phyloP scores from a whole-genome alignment of 1,140 invertebrate species.

The Episyrphus balteatus region DNA sequence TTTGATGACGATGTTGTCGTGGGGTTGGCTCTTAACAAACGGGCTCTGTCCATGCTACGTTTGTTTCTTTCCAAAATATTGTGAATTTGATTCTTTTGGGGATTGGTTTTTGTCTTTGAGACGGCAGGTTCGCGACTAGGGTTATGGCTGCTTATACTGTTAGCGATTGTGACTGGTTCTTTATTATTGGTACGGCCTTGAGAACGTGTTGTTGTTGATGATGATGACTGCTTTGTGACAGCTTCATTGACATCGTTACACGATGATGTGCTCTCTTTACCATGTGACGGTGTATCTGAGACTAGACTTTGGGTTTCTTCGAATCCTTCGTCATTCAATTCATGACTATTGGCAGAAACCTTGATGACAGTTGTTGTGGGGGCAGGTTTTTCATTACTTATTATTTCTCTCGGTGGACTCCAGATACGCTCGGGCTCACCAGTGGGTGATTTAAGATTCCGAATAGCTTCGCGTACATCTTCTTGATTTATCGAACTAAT shows the following conservation, averaged over 20 bases:
- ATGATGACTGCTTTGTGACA: not conserved
- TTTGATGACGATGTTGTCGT: constrained; percentile 7
- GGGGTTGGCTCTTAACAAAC: constrained; percentile 8
- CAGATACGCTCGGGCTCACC: constrained; percentile 43
- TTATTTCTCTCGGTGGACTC: constrained; percentile 35
- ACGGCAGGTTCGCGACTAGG: too few species aligned
- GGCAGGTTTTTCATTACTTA: not conserved
- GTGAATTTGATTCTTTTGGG: constrained; percentile 17
- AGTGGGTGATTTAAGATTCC: constrained; percentile 47
- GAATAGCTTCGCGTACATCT: constrained; percentile 49
- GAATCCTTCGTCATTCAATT: constrained; percentile 77
- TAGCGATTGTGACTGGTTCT: too few species aligned
- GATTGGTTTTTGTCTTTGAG: constrained; percentile 8
- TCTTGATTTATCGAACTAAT: constrained; percentile 51
- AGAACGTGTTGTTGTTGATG: constrained; percentile 2
- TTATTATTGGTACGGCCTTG: constrained; percentile 6
- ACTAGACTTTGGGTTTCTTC: constrained; percentile 79
- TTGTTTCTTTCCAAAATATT: constrained; percentile 4
- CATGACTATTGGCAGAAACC: constrained; percentile 43
- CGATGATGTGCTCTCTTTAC: constrained; percentile 50
- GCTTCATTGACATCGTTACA: constrained; percentile 42
- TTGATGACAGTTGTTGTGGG: constrained; percentile 5
- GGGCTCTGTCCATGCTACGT: not conserved
- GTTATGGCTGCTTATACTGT: constrained; percentile 7
- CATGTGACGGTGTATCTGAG: constrained; percentile 71